phyloP scores from a whole-genome alignment of 2,888 invertebrate genomes.

The Amblyteles armatorius region DNA sequence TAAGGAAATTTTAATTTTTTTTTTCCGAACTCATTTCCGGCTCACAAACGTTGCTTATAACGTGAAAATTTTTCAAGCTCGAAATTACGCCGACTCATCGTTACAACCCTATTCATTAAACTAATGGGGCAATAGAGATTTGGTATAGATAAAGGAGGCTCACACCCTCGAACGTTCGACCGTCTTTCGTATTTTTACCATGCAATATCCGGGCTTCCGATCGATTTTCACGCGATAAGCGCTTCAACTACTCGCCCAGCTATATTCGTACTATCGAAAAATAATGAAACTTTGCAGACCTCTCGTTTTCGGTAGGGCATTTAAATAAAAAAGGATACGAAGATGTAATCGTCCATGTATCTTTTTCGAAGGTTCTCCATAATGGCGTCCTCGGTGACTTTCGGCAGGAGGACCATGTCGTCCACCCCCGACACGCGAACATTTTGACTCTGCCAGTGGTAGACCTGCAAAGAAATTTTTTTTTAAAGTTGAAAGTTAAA shows the following conservation, averaged over 20 bases:
- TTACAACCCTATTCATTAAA: constrained; percentile 25
- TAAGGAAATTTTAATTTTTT: constrained; percentile 73
- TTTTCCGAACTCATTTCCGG: constrained; percentile 34
- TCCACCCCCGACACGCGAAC: constrained; percentile 89
- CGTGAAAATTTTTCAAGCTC: constrained; percentile 1
- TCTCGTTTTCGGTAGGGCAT: background rate
- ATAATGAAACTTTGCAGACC: background rate
- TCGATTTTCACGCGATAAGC: constrained; percentile 18
- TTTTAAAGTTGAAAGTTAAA: too few relatives aligned
- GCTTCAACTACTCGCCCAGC: background rate
- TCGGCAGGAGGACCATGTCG: constrained; percentile 89
- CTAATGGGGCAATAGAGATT: constrained; percentile 14
- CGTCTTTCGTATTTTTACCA: constrained; percentile 8
- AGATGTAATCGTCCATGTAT: constrained; percentile 89
- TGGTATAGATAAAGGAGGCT: background rate
- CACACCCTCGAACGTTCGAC: constrained; percentile 16
- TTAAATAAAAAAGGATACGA: constrained; percentile 85
- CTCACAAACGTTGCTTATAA: background rate
- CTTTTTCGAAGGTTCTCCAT: constrained; percentile 89
- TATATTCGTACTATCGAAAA: background rate
- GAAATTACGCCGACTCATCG: constrained; percentile 11
- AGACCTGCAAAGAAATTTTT: constrained; percentile 85
- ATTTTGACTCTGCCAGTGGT: constrained; percentile 90
- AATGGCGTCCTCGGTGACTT: constrained; percentile 87
- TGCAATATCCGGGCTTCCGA: constrained; percentile 11